Conservation (phyloP, 2,113 vertebrate genomes). For the Eubucco bourcierii region DNA sequence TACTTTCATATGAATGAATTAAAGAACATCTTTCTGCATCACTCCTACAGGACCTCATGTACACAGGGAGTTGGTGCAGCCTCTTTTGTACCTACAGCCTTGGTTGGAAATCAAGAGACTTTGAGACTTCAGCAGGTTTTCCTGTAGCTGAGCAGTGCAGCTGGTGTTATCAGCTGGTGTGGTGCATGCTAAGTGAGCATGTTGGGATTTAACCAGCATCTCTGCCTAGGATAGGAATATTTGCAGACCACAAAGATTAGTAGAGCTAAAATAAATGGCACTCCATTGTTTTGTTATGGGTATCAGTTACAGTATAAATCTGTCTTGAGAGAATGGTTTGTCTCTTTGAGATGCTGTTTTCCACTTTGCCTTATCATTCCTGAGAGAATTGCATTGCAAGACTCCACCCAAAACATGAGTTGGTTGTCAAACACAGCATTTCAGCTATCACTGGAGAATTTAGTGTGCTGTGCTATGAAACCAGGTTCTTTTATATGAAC, state of each 20-base stretch:
- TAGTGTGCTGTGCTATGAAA: background rate
- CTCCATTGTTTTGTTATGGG: background rate
- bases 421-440: background rate
- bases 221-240: background rate
- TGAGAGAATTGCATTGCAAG: background rate
- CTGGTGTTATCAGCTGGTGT: background rate
- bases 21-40: background rate
- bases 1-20: background rate
- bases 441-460: background rate
- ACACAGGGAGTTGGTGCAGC: background rate
- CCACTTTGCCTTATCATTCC: background rate
- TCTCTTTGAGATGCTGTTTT: background rate
- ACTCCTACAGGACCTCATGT: background rate
- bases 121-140: background rate
- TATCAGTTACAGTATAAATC: background rate
- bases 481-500: background rate
- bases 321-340: background rate
- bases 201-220: background rate
- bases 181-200: background rate
- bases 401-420: background rate
- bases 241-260: background rate
- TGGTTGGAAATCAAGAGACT: background rate
- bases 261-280: background rate
- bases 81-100: background rate
- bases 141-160: background rate